Evolutionary conservation across 1,140 invertebrate genomes (phyloP).

Genomic region (Dreissena polymorpha): DNA sequence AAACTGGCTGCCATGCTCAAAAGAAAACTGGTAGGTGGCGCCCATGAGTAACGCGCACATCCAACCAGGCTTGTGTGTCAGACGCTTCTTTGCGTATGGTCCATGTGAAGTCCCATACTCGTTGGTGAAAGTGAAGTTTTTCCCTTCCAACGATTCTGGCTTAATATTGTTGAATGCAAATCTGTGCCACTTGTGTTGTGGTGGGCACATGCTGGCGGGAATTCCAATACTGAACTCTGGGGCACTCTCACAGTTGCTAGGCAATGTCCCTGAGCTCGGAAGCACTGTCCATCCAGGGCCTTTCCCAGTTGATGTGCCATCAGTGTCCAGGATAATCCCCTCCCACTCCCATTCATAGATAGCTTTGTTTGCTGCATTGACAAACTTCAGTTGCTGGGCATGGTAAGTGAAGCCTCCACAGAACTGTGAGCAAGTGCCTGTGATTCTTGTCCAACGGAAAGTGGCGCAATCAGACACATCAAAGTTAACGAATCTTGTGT

Average conservation of each 20-base stretch:
- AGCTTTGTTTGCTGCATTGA: constrained; percentile 66
- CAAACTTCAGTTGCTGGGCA: constrained; percentile 55
- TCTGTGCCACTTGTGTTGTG: constrained; percentile 65
- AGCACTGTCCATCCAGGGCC: constrained; percentile 54
- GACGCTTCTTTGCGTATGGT: constrained; percentile 61
- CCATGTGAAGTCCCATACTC: constrained; percentile 55
- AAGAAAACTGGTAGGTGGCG: constrained; percentile 61
- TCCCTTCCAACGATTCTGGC: constrained; percentile 63
- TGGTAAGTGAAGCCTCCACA: constrained; percentile 69
- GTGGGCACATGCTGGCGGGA: constrained; percentile 62
- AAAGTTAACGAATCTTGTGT: constrained; percentile 70
- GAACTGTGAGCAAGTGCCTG: constrained; percentile 59
- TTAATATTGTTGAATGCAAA: constrained; percentile 71
- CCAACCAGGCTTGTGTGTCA: constrained; percentile 71
- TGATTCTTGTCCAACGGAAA: constrained; percentile 66
- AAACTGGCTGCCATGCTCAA: constrained; percentile 62
- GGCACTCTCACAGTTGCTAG: constrained; percentile 48
- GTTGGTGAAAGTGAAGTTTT: constrained; percentile 64
- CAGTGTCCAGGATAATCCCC: constrained; percentile 65
- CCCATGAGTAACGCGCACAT: constrained; percentile 57
- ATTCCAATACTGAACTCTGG: constrained; percentile 52
- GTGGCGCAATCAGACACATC: constrained; percentile 56
- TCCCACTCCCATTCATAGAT: constrained; percentile 68
- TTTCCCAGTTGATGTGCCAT: constrained; percentile 60
- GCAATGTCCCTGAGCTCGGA: constrained; percentile 61